Percentiles rank a stretch among this genome's conserved stretches.
Evolutionary conservation across 1,140 invertebrate genomes (phyloP).

Genomic region (Drosophila dunni): DNA sequence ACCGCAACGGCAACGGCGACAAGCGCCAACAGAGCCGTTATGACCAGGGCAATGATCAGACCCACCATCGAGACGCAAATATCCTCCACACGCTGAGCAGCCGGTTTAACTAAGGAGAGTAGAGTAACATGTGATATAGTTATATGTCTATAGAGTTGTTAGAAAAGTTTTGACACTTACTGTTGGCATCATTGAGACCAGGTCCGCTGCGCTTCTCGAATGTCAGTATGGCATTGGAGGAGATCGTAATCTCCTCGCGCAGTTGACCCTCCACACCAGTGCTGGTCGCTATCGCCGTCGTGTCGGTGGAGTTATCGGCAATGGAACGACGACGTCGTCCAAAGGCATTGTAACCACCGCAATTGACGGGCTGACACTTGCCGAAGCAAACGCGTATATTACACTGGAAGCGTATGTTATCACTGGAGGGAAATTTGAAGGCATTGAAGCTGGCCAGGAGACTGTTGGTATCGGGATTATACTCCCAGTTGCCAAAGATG

Average conservation of each 20-base stretch:
- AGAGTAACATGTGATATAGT: not conserved
- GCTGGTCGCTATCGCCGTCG: conserved; percentile 85
- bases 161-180: conserved; percentile 84
- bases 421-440: conserved; percentile 97
- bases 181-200: conserved; percentile 88
- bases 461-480: conserved; percentile 92
- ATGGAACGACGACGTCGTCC: conserved; percentile 90
- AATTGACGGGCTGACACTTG: conserved; percentile 97
- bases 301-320: conserved; percentile 87
- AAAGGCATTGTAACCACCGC: conserved; percentile 94
- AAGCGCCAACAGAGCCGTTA: conserved; percentile 95
- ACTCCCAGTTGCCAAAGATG: conserved; percentile 97
- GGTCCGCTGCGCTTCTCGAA: conserved; percentile 92
- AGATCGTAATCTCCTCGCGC: conserved; percentile 96
- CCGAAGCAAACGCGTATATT: conserved; percentile 98
- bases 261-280: conserved; percentile 90
- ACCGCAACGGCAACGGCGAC: conserved; percentile 97
- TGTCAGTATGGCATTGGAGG: conserved; percentile 95
- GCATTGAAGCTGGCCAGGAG: conserved; percentile 95
- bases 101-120: conserved; percentile 85
- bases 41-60: conserved; percentile 95
- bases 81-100: conserved; percentile 90
- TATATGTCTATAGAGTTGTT: not conserved
- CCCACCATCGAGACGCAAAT: conserved; percentile 97
- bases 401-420: conserved; percentile 97